Conservation (phyloP, 2,113 vertebrate genomes). For the Stictonetta naevosa region DNA sequence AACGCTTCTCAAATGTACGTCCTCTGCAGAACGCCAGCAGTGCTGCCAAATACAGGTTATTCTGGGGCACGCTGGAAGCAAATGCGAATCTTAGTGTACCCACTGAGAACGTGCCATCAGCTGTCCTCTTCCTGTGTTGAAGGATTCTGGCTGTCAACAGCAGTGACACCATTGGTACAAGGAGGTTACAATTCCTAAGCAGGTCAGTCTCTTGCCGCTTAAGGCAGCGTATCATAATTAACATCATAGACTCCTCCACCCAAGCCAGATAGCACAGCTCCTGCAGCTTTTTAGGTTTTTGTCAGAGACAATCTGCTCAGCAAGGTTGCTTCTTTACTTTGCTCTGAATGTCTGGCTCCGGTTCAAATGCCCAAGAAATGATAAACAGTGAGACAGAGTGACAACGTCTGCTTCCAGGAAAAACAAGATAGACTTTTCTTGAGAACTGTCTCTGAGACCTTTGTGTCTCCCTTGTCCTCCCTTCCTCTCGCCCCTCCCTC, state of each 20-base stretch:
- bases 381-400: not conserved
- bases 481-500: accelerated
- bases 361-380: not conserved
- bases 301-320: not conserved
- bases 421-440: not conserved
- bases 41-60: not conserved
- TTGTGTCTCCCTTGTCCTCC: not conserved
- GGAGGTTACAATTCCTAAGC: not conserved
- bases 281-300: not conserved
- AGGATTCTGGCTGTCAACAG: not conserved
- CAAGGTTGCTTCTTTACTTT: not conserved
- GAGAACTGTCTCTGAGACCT: not conserved
- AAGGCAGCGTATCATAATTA: not conserved
- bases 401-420: not conserved
- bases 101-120: not conserved
- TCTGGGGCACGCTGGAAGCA: not conserved
- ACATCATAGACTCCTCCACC: not conserved
- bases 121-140: not conserved
- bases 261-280: not conserved
- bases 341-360: not conserved
- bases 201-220: not conserved
- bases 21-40: not conserved
- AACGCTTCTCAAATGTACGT: not conserved
- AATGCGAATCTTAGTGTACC: not conserved
- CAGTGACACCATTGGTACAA: not conserved